Evolutionary conservation across 2,113 vertebrate species (phyloP).

Genomic region (Hemibagrus wyckioides): DNA sequence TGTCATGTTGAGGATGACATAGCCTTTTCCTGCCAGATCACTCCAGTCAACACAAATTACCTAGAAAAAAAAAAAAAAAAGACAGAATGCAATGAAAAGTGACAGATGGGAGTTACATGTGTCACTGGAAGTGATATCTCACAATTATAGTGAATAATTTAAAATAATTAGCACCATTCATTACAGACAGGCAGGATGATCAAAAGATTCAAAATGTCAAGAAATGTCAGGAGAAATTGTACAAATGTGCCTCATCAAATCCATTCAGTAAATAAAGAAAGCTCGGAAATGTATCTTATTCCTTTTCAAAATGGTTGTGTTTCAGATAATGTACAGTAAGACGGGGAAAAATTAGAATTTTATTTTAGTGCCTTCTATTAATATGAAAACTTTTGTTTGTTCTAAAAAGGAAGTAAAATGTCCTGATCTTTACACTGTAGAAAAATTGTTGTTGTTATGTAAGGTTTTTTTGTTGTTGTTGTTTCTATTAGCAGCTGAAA

Average conservation of each 20-base stretch:
- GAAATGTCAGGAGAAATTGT: neutral
- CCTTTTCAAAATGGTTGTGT: neutral
- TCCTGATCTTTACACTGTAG: neutral
- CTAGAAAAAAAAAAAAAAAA: constrained; percentile 64
- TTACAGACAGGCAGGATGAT: neutral
- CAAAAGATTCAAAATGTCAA: constrained; percentile 18
- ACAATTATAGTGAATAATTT: neutral
- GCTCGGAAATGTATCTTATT: neutral
- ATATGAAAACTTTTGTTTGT: neutral
- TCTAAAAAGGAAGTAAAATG: neutral
- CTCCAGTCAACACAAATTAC: constrained; percentile 94
- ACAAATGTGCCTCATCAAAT: constrained; percentile 18
- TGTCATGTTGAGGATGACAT: constrained; percentile 90
- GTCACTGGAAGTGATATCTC: constrained; percentile 10
- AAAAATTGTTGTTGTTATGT: too few relatives aligned
- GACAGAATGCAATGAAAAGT: neutral
- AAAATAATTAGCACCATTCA: constrained; percentile 12
- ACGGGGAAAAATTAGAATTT: neutral
- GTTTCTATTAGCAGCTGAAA: neutral
- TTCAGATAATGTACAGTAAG: neutral
- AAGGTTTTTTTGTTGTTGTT: too few relatives aligned
- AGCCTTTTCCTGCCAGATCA: constrained; percentile 84
- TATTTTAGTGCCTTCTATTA: neutral
- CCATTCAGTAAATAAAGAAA: neutral
- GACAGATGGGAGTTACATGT: neutral